Base-by-base conservation (phyloP, 2,888 invertebrate species). In the Alsophila aescularia region DNA sequence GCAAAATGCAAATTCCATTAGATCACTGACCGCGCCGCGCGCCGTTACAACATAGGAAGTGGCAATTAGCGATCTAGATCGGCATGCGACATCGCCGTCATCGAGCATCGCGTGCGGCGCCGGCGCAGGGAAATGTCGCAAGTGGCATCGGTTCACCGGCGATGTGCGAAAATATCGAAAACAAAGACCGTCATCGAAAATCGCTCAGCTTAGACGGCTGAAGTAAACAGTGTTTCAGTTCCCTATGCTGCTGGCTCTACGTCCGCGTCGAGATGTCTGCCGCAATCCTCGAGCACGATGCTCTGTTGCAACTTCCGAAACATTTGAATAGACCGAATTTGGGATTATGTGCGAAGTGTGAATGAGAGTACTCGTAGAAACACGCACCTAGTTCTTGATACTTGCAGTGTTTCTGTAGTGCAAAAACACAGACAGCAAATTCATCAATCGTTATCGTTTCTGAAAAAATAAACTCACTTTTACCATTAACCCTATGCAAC, bases 21-120 rank as follows among this genome's bases (percentile, higher is more conserved):
- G 60, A 57, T 60, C 56, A 57, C 47, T 52, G 58, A 56, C 50
- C 60, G 48, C 47, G 40, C 36, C 48, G 58, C 60, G 48, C 47
- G 40, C 36, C 48, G 58, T 57, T 59, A 49, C 43, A 39, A 52
- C 51, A 49, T 45, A 37, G 58, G 58, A 64, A 61, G 51, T 40
- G 24, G 34, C 40, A 55, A 59, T 51, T 58, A 64, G 31, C 14
- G 41, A 55, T 53, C 47, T 55, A 55, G 55, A 52, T 58, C 50
- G 37, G 48, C 48, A 39, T 35, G 49, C 54, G 43, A 54, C 40
- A 35, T 10, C 41, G 29, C 29, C 43, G 49, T 35, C 44, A 39
- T 21, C 31, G 27, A 45, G 39, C 32, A 29, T 56, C 43, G 57
- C 62, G 51, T 52, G 53, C 43, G 40, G 8, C 36, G 37, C 8